phyloP scores from a whole-genome alignment of 2,113 vertebrate species.

The Colistium nudipinnis region DNA sequence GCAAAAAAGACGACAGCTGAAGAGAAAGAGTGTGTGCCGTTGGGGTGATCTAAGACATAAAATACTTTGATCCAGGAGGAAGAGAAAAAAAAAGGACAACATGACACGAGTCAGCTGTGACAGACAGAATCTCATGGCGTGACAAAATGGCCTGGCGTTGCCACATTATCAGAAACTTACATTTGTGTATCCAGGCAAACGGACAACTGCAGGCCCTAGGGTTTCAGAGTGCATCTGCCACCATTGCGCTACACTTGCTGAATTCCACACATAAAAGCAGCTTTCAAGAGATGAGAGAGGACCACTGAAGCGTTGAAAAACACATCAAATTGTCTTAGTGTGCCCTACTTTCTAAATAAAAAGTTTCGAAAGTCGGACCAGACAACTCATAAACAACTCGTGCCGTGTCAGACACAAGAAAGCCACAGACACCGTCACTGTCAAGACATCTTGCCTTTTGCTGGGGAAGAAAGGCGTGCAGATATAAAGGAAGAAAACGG shows the following conservation, averaged over 20 bases:
- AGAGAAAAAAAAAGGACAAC: not conserved
- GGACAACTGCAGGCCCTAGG: not conserved
- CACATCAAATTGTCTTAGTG: not conserved
- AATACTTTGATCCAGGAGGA: not conserved
- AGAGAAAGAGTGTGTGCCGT: not conserved
- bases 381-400: conserved; percentile 23
- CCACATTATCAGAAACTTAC: not conserved
- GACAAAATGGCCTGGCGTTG: not conserved
- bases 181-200: not conserved
- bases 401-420: conserved; percentile 3
- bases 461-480: conserved; percentile 7
- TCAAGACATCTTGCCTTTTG: conserved; percentile 15
- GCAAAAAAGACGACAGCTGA: conserved; percentile 20
- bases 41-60: not conserved
- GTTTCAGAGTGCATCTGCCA: not conserved
- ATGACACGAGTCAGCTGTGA: not conserved
- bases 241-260: not conserved
- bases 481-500: conserved; percentile 26
- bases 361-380: conserved; percentile 8
- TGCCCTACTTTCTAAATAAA: conserved; percentile 27
- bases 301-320: conserved; percentile 4
- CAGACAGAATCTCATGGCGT: not conserved
- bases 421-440: not conserved
- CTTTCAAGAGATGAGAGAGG: not conserved
- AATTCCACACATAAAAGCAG: conserved; percentile 9